A percentile compares a stretch with the other conserved stretches of the same genome.
phyloP scores from a whole-genome alignment of 2,888 invertebrate genomes.

The Aleiodes testaceus region DNA sequence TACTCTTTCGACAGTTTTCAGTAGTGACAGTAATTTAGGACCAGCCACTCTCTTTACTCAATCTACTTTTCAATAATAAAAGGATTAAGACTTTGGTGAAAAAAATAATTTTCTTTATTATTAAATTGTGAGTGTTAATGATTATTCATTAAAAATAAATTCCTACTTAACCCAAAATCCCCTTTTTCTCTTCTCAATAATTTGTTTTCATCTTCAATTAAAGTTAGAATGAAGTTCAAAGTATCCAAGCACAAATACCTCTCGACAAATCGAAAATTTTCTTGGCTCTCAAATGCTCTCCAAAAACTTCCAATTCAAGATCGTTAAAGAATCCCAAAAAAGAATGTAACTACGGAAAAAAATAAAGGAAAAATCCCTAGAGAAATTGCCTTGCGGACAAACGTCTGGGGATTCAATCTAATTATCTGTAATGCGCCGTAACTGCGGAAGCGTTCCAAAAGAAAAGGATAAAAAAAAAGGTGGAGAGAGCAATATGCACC shows the following conservation, averaged over 20 bases:
- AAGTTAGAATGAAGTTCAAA: too few relatives aligned
- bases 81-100: background rate
- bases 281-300: background rate
- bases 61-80: constrained; percentile 20
- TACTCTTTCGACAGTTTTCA: constrained; percentile 40
- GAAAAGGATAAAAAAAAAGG: constrained; percentile 1
- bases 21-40: constrained; percentile 32
- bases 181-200: too few relatives aligned
- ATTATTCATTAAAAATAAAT: too few relatives aligned
- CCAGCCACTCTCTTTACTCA: constrained; percentile 13
- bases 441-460: constrained; percentile 57
- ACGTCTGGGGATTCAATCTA: constrained; percentile 62
- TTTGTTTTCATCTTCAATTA: too few relatives aligned
- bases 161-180: too few relatives aligned
- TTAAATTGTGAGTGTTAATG: too few relatives aligned
- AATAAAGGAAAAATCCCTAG: background rate
- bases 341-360: background rate
- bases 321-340: too few relatives aligned
- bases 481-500: constrained; percentile 44
- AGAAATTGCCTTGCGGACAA: constrained; percentile 38
- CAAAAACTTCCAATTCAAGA: background rate
- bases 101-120: too few relatives aligned
- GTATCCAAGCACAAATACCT: background rate
- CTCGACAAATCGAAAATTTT: background rate
- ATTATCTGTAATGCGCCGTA: constrained; percentile 67